phyloP scores from a whole-genome alignment of 2,888 invertebrate species.

The Zhuqinia jingwanae region DNA sequence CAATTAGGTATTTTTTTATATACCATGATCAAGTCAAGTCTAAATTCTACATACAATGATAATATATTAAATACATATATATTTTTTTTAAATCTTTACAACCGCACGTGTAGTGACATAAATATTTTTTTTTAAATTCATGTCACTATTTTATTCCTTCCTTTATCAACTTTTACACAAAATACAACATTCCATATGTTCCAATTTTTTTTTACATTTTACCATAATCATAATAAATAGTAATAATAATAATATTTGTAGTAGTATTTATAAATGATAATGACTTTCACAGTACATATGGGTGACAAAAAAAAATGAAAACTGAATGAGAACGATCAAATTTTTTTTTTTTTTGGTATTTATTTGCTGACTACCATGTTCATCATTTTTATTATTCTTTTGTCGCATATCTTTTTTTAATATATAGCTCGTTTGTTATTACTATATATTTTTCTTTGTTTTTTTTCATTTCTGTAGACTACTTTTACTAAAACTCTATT shows the following conservation, averaged over 20 bases:
- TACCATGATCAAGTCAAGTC: slow-evolving; percentile 7
- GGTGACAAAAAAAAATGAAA: slow-evolving; percentile 12
- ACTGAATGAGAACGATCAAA: background rate
- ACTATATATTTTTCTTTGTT: slow-evolving; percentile 5
- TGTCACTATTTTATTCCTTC: background rate
- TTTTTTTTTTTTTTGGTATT: background rate
- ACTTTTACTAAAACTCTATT: background rate
- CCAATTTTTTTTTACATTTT: too few species aligned
- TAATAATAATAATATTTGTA: background rate
- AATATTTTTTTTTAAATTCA: too few species aligned
- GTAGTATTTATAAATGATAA: slow-evolving; percentile 24
- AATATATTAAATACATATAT: too few species aligned
- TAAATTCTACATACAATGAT: background rate
- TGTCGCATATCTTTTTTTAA: slow-evolving; percentile 1
- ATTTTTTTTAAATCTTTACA: too few species aligned
- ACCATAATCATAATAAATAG: too few species aligned
- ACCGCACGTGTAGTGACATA: too few species aligned
- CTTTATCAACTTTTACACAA: slow-evolving; percentile 9
- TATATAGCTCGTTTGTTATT: slow-evolving; percentile 30
- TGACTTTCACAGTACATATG: slow-evolving; percentile 2
- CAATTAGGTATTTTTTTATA: background rate
- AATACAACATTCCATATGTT: slow-evolving; percentile 38
- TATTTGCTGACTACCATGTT: background rate
- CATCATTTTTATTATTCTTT: background rate
- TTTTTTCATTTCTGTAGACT: background rate